Evolutionary conservation across 2,797 vertebrate species (phyloP).

Genomic region (Cirrhinus mrigala): DNA sequence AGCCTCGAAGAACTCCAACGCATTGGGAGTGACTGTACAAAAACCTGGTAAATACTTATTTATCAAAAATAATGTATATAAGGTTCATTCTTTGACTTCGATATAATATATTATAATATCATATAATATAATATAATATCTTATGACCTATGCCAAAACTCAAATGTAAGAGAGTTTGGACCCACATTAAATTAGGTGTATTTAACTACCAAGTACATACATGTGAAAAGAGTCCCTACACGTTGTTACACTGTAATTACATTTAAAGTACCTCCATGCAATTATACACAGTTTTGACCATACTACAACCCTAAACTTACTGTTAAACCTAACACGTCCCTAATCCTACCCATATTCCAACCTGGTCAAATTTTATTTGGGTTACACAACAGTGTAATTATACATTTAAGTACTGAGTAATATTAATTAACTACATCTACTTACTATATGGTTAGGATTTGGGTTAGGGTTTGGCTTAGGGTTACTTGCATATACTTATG

Average conservation of each 20-base stretch:
- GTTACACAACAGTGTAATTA: neutral
- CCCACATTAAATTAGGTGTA: neutral
- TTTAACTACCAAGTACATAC: neutral
- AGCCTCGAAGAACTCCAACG: conserved; percentile 67
- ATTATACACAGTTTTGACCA: neutral
- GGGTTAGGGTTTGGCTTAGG: too few species aligned
- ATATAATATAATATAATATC: too few species aligned
- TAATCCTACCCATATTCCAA: neutral
- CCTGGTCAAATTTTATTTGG: neutral
- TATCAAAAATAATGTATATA: neutral
- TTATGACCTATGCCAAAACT: neutral
- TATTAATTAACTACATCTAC: neutral
- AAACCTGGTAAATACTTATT: conserved; percentile 70
- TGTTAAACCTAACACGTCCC: neutral
- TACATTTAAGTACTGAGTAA: neutral
- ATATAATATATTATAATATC: too few species aligned
- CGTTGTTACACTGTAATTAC: neutral
- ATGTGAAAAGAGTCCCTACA: neutral
- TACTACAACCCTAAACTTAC: neutral
- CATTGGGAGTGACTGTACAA: conserved; percentile 61
- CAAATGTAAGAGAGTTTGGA: neutral
- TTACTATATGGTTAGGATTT: too few species aligned
- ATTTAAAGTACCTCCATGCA: neutral
- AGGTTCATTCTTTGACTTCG: neutral
- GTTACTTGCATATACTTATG: too few species aligned